Evolutionary conservation across 2,797 vertebrate species (phyloP), one percentile per base, ranked within the genome.

Genomic region (Epinephelus coioides): DNA sequence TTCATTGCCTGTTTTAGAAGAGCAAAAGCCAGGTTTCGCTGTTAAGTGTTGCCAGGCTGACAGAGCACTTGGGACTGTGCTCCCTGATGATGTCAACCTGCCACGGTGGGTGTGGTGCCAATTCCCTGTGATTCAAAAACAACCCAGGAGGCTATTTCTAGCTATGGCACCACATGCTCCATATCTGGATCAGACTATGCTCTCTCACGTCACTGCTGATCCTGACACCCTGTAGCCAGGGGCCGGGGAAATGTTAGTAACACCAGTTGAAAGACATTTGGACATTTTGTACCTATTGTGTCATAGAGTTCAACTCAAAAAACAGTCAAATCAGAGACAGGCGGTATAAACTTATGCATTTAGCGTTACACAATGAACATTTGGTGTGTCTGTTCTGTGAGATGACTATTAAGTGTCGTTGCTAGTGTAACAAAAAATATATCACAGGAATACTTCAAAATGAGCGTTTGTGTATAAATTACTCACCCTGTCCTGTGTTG

Each of bases 91-190:
- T 83, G 81, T 80, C 89, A 90, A 79, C 83, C 88, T 88, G 88
- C 78, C 86, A 78, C 72, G 46, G 38, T 82, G 87, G 90, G 90
- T 86, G 83, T 88, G 83, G 73, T 79, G 89, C 90, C 89, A 87
- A 67, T 67, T 74, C 81, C 79, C 78, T 67, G 40, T 40, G 82
- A 82, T 82, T 87, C 83, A 83, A 82, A 34, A 89, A 76, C 79
- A 86, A 73, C 80, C 72, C 86, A 30, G 49, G 71, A 79, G 81
- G 79, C 86, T 87, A 87, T 92, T 91, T 88, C 34, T 75, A 79
- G 81, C 79, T 40, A 38, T 63, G 68, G 78, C 87, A 78, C 71
- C 77, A 71, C 67, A 82, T 67, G 74, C 66, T 68, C 77, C 77
- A 60, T 76, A 77, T 60, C 66, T 60, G 46, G 67, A 83, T 65